phyloP scores from a whole-genome alignment of 2,113 vertebrate genomes.

The human (Homo sapiens) region DNA sequence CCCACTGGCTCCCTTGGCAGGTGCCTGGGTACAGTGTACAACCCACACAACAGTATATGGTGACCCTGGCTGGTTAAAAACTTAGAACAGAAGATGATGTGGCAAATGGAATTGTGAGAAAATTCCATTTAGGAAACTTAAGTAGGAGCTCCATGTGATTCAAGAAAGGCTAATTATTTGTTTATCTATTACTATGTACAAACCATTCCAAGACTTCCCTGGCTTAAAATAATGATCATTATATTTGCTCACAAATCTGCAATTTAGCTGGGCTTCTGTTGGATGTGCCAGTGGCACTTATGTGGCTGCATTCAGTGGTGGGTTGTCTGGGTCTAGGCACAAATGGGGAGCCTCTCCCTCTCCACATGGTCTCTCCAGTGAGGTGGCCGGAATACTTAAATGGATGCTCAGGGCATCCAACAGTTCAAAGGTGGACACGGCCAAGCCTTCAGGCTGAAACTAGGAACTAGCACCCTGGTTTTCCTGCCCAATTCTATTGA shows the following conservation, averaged over 20 bases:
- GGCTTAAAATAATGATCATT: not conserved
- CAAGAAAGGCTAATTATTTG: not conserved
- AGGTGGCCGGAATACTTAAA: not conserved
- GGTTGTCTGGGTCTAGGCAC: not conserved
- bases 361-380: not conserved
- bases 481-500: not conserved
- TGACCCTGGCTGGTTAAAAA: not conserved
- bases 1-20: not conserved
- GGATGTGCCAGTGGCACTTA: not conserved
- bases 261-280: not conserved
- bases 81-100: not conserved
- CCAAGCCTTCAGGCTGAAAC: not conserved
- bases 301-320: not conserved
- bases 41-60: not conserved
- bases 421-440: not conserved
- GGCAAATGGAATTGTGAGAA: not conserved
- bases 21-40: not conserved
- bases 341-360: too few species aligned
- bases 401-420: not conserved
- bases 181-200: not conserved
- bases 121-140: not conserved
- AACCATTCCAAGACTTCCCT: not conserved
- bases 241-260: not conserved
- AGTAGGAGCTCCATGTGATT: not conserved
- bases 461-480: not conserved